Percentiles rank a stretch among this genome's conserved stretches.
Conservation (phyloP, 2,113 vertebrate species). For the Microtus montanus region DNA sequence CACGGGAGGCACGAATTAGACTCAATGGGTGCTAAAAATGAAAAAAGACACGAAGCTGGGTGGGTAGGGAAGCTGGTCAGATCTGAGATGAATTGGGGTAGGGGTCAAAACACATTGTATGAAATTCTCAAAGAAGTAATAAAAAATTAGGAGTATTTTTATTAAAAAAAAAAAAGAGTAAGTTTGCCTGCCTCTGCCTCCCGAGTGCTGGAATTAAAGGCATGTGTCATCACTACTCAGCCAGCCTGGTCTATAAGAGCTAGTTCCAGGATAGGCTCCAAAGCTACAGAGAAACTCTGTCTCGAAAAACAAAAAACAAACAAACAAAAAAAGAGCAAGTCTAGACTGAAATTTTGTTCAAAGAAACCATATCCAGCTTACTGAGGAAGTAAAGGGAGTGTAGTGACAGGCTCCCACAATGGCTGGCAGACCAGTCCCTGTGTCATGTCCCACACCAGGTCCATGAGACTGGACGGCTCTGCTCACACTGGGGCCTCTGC, state of each 20-base stretch:
- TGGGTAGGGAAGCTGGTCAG: neutral
- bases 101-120: neutral
- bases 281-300: too few relatives aligned
- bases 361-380: neutral
- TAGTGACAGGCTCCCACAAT: too few relatives aligned
- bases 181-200: too few relatives aligned
- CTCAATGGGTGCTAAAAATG: neutral
- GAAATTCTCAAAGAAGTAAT: neutral
- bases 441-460: neutral
- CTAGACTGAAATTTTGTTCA: neutral
- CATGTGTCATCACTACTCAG: too few relatives aligned
- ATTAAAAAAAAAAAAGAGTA: too few relatives aligned
- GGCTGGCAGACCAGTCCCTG: neutral
- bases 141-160: neutral
- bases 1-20: too few relatives aligned
- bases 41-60: too few relatives aligned
- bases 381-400: neutral
- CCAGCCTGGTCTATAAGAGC: too few relatives aligned
- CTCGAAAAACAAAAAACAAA: too few relatives aligned
- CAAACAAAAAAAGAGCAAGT: too few relatives aligned
- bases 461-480: rapidly evolving
- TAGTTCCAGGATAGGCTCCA: too few relatives aligned
- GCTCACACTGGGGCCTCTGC: neutral
- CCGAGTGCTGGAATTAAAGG: too few relatives aligned
- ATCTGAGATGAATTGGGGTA: neutral